These are phyloP conservation scores for Dicaeum eximium DNA, from an alignment of 2,113 vertebrate genomes.

Conservation along the genomic window DNA sequence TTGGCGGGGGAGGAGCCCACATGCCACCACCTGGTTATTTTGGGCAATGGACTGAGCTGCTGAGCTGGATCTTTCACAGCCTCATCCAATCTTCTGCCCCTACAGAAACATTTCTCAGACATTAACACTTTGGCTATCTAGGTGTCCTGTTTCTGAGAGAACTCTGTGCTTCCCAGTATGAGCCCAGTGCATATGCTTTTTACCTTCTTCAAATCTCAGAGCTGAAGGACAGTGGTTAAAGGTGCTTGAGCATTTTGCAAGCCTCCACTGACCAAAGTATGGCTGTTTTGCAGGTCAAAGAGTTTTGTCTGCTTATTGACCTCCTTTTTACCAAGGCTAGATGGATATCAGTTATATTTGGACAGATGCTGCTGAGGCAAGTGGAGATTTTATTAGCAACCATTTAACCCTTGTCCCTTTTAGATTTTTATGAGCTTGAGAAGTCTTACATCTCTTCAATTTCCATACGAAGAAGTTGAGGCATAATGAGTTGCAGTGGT, in stretches of 20 bases:
- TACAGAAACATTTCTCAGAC: not conserved
- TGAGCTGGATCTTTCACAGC: slow-evolving; percentile 52
- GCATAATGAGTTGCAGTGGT: not conserved
- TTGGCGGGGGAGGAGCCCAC: slow-evolving; percentile 55
- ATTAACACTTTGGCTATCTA: not conserved
- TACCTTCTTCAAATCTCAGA: not conserved
- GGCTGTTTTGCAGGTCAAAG: not conserved
- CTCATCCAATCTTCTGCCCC: slow-evolving; percentile 27
- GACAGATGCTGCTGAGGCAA: not conserved
- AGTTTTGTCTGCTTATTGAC: not conserved
- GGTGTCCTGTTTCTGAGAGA: not conserved
- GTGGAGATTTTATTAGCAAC: not conserved
- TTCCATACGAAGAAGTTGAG: not conserved
- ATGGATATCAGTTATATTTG: accelerated
- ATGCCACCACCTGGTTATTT: slow-evolving; percentile 74
- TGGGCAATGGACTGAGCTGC: slow-evolving; percentile 53
- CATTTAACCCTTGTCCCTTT: not conserved
- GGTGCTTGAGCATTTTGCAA: not conserved
- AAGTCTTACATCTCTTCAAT: not conserved
- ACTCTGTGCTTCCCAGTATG: not conserved
- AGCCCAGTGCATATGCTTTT: not conserved
- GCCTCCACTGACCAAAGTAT: not conserved
- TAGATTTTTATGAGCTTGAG: not conserved
- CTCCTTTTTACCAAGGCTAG: not conserved
- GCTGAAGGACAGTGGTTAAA: not conserved